These are phyloP conservation scores for Oryzias celebensis DNA, from an alignment of 2,113 vertebrate species.

Conservation along the genomic window DNA sequence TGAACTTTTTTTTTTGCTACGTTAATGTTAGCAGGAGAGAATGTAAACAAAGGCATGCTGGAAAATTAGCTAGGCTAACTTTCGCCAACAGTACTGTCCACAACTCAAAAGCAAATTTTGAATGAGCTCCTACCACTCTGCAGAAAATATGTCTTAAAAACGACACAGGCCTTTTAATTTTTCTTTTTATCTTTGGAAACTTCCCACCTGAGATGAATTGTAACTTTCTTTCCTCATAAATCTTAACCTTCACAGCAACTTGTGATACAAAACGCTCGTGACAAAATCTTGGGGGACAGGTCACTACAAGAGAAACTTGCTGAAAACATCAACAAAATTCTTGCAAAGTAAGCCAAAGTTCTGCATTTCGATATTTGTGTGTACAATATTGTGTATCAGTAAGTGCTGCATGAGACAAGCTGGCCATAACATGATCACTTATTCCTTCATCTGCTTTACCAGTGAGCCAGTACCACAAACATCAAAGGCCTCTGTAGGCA, in stretches of 20 bases:
- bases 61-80: no score
- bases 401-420: neutral
- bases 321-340: slow-evolving; percentile 98
- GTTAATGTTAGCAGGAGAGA: no score
- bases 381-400: neutral
- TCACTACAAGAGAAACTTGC: slow-evolving; percentile 97
- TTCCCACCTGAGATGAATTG: no score
- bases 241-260: slow-evolving; percentile 85
- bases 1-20: no score
- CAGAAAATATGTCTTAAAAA: no score
- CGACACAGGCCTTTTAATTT: no score
- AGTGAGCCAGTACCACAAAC: slow-evolving; percentile 85
- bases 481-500: slow-evolving; percentile 80
- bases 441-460: slow-evolving; percentile 17
- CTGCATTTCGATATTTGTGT: neutral
- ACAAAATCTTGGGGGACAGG: slow-evolving; percentile 93
- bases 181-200: no score
- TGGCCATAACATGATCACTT: neutral
- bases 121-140: no score
- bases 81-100: no score
- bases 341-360: slow-evolving; percentile 81
- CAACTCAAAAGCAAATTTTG: no score
- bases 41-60: no score
- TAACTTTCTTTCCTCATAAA: neutral
- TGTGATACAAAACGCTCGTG: slow-evolving; percentile 96